Base-by-base conservation (phyloP, 2,888 invertebrate genomes). In the Xestia rhomboidea region DNA sequence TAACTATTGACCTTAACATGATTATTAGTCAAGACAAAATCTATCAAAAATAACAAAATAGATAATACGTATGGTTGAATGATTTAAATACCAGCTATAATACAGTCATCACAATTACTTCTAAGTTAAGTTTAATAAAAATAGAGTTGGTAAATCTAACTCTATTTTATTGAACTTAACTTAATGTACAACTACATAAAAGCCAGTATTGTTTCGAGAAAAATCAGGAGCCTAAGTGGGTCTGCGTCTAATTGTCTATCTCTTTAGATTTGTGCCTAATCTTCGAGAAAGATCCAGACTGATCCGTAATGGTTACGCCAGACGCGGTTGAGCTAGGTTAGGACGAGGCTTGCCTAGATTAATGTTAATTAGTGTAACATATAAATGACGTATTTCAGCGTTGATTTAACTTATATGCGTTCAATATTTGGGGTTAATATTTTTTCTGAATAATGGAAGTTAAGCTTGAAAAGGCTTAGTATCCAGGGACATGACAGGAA, bases 291-390 rank as follows among this genome's bases (percentile, higher is more conserved):
- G 57, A 67, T 69, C 72, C 27, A 63, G 63, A 67, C 24, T 49
- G 69, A 62, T 83, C 44, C 54, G 15, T 83, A 82, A 84, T 68
- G 60, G 67, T 34, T 34, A 44, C 34, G 63, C 60, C 84, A 73
- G 80, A 73, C 73, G 82, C 46, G 73, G 60, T 70, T 76, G 72
- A 72, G 76, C 44, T 66, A 73, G 79, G 79, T 83, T 62, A 73
- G 24, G 38, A 27, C 24, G 21, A 49, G 15, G 57, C 27, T 38
- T 54, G 46, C 13, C 34, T n/a, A 70, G 63, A 80, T 84, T 64
- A 54, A 30, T 77, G 83, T 72, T 41, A 73, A 81, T 83, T 81
- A 73, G 24, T 34, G n/a, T 68, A 13, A 34, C 15, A 30, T 73
- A 15, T 60, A 57, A 69, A 60, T 72, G 18, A 62, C 24, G 38